Evolutionary conservation across 2,888 invertebrate species (phyloP).

Genomic region (Pseudococcus viburni): DNA sequence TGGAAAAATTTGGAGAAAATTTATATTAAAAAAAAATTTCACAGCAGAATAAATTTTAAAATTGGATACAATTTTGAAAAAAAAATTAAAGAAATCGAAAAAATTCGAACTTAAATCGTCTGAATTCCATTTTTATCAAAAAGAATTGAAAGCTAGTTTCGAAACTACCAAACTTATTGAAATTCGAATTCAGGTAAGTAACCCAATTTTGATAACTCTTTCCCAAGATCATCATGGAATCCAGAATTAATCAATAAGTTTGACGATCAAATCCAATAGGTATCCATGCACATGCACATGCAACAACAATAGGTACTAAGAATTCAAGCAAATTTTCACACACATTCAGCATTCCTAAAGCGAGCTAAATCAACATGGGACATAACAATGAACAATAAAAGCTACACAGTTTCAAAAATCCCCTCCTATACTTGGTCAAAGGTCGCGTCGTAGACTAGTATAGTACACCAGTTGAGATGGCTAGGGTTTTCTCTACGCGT

Average conservation of each 20-base stretch:
- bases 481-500: neutral
- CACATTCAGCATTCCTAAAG: constrained; percentile 6
- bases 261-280: neutral
- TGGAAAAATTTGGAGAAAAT: too few species aligned
- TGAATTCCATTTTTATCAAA: too few species aligned
- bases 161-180: neutral
- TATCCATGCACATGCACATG: neutral
- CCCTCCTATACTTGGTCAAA: neutral
- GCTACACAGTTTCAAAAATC: neutral
- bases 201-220: too few species aligned
- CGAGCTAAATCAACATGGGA: neutral
- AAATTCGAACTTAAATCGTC: too few species aligned
- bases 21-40: too few species aligned
- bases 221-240: neutral
- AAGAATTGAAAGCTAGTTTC: neutral
- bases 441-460: neutral
- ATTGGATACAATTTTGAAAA: too few species aligned
- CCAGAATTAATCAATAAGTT: neutral
- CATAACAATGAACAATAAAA: neutral
- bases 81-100: too few species aligned
- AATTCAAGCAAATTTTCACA: neutral
- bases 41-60: too few species aligned
- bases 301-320: neutral
- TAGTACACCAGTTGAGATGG: neutral
- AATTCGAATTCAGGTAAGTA: neutral